Evolutionary conservation across 2,888 invertebrate genomes (phyloP).

Genomic region (Nomada lathburiana): DNA sequence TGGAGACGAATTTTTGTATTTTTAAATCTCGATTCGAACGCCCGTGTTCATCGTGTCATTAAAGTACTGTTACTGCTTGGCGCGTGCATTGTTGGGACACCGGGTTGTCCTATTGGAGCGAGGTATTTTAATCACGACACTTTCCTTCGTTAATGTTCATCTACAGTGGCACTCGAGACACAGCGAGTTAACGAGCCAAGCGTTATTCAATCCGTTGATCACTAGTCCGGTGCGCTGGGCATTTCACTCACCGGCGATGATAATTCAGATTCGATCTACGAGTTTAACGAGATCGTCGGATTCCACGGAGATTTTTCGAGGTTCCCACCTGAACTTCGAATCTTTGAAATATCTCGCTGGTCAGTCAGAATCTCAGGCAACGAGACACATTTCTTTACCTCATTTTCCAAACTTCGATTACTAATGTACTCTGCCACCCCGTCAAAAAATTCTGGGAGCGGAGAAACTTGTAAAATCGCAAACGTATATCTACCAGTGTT

Average conservation of each 20-base stretch:
- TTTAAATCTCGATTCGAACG: not conserved
- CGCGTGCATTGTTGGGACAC: not conserved
- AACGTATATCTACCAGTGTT: too few relatives aligned
- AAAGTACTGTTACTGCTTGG: too few relatives aligned
- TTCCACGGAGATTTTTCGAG: constrained; percentile 33
- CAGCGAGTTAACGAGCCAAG: constrained; percentile 43
- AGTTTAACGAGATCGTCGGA: constrained; percentile 49
- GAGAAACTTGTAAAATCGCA: too few relatives aligned
- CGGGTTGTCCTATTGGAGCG: not conserved
- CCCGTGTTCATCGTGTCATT: not conserved
- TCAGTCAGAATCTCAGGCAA: not conserved
- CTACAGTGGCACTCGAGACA: constrained; percentile 2
- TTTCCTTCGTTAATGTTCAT: constrained; percentile 35
- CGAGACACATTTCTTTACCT: not conserved
- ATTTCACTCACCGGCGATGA: constrained; percentile 48
- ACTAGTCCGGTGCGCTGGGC: constrained; percentile 24
- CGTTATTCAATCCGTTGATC: constrained; percentile 40
- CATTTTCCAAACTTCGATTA: not conserved
- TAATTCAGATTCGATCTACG: constrained; percentile 53
- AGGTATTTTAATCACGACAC: constrained; percentile 48
- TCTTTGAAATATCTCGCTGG: not conserved
- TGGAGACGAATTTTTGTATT: not conserved
- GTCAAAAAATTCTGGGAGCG: too few relatives aligned
- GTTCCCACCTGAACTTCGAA: not conserved
- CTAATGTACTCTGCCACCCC: not conserved